Conservation (phyloP, 2,888 invertebrate species). For the Hofmannophila pseudospretella region DNA sequence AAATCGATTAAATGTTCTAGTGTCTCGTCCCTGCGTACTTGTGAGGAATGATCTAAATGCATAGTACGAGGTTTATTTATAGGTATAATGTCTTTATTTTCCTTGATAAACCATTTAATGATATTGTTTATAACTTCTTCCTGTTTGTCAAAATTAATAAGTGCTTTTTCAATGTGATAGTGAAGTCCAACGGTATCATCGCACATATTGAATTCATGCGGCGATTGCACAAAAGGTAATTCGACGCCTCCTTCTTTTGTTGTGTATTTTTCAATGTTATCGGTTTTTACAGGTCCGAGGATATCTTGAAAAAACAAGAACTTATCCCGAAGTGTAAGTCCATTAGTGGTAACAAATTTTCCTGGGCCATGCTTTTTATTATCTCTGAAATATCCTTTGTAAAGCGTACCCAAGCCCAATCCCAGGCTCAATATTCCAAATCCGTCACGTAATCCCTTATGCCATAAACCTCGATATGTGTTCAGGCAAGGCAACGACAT, state of each 20-base stretch:
- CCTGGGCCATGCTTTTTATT: conserved; percentile 79
- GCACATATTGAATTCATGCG: conserved; percentile 42
- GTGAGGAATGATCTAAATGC: too few species aligned
- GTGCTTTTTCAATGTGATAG: conserved; percentile 62
- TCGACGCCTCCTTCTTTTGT: too few species aligned
- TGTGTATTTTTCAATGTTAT: too few species aligned
- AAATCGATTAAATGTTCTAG: conserved; percentile 37
- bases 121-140: conserved; percentile 38
- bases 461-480: conserved; percentile 76
- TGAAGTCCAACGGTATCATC: conserved; percentile 58
- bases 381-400: conserved; percentile 73
- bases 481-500: conserved; percentile 72
- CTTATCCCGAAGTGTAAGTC: conserved; percentile 25
- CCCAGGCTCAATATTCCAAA: conserved; percentile 70
- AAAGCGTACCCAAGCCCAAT: conserved; percentile 70
- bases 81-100: too few species aligned
- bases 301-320: neutral
- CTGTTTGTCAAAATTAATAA: conserved; percentile 50
- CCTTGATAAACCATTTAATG: conserved; percentile 45
- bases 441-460: conserved; percentile 71
- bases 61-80: too few species aligned
- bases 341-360: conserved; percentile 75
- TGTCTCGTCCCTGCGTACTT: too few species aligned
- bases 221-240: conserved; percentile 20
- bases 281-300: conserved; percentile 34